Evolutionary conservation across 2,113 vertebrate species (phyloP), one percentile per base, ranked within the genome.

Genomic region (Gavia stellata): DNA sequence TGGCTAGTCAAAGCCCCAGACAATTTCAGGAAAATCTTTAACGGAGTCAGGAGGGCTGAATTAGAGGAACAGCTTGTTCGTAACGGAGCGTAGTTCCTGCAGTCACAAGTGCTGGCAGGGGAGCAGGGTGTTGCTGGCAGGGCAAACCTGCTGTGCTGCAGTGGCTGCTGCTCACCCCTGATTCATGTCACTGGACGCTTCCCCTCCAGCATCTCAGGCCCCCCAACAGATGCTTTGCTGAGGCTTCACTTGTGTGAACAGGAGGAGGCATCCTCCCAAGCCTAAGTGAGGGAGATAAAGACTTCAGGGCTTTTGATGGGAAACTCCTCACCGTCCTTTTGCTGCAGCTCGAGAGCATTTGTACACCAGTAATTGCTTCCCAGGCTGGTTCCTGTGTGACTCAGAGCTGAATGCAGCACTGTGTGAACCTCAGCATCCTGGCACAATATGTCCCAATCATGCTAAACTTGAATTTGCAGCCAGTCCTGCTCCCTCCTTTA

Each of bases 251-350:
- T 86, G 47, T 86, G 77, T 81, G 45, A 92, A 81, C 68, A 87
- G 75, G 31, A 94, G 72, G 75, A 96, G 92, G n/a, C 81, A 86
- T 81, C 90, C 72, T 95, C 66, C 70, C 61, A 63, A 68, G 50
- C 79, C 58, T 92, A 70, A 89, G 81, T 33, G 28, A 14, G 21
- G 29, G 66, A 94, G 68, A 88, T 86, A 78, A 95, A 90, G 61
- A 36, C 72, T 88, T 96, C 28, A 79, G 82, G 28, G 10, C 5
- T 81, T 94, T 81, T 78, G 75, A 59, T 80, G 74, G 90, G 49
- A 94, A 90, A 40, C 62, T 92, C 80, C 26, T 95, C 38, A 9
- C 55, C 3, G 20, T 96, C 75, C 72, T 78, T 96, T 77, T 86
- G 65, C 81, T 74, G 86, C 70, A 72, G 65, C 70, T 95, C 61